phyloP scores from a whole-genome alignment of 2,113 vertebrate species.

The Chlamydotis undulata region DNA sequence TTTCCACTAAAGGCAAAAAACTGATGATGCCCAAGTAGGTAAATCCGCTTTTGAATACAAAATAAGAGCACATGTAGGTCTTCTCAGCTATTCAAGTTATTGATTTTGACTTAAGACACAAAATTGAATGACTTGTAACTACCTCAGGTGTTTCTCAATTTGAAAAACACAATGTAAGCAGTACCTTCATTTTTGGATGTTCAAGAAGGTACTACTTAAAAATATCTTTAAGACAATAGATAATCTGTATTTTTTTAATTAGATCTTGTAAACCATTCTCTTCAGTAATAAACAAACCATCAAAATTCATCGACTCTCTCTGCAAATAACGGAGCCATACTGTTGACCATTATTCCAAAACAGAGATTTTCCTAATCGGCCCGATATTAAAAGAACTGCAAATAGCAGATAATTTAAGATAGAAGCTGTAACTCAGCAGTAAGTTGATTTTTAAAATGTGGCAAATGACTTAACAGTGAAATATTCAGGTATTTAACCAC shows the following conservation, averaged over 20 bases:
- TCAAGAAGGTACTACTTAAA: background rate
- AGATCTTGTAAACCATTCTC: background rate
- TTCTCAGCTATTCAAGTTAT: background rate
- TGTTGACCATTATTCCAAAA: background rate
- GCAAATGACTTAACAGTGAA: background rate
- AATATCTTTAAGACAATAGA: background rate
- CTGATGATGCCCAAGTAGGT: background rate
- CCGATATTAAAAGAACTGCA: background rate
- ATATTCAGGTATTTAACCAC: background rate
- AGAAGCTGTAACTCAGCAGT: background rate
- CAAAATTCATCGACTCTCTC: background rate
- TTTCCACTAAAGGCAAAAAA: background rate
- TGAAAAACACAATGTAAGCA: background rate
- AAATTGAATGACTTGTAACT: background rate
- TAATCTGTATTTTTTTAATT: background rate
- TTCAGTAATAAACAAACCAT: background rate
- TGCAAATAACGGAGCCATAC: background rate
- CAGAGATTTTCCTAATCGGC: background rate
- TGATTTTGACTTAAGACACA: constrained; percentile 16
- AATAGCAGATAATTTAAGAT: background rate
- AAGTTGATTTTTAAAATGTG: background rate
- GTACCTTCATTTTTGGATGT: background rate
- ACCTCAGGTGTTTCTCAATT: background rate
- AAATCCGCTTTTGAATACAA: background rate
- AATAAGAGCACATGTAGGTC: background rate